These are phyloP conservation scores for Paratilapia polleni DNA, from an alignment of 2,113 vertebrate species.

Conservation along the genomic window DNA sequence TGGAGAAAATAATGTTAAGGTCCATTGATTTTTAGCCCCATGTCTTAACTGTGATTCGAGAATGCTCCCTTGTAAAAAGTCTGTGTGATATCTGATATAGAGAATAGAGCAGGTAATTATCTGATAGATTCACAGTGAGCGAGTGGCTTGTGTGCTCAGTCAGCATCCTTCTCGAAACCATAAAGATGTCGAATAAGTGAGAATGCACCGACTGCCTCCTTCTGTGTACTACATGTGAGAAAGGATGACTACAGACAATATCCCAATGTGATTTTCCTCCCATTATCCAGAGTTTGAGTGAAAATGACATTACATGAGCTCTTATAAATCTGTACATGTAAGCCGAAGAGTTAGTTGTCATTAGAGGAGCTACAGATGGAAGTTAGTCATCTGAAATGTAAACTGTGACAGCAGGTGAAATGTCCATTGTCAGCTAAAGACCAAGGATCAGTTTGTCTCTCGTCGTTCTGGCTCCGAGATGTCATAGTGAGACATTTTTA, in stretches of 20 bases:
- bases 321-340: no score
- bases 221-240: background rate
- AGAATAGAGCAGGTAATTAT: background rate
- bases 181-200: background rate
- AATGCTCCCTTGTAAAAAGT: background rate
- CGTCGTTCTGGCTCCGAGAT: background rate
- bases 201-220: accelerated
- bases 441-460: background rate
- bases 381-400: background rate
- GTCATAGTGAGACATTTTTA: background rate
- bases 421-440: background rate
- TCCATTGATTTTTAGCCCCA: background rate
- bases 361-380: background rate
- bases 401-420: background rate
- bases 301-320: no score
- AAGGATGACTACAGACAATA: no score
- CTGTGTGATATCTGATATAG: background rate
- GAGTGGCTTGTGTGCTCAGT: background rate
- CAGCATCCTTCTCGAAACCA: background rate
- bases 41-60: no score
- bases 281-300: no score
- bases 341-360: background rate
- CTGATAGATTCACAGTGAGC: background rate
- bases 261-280: no score
- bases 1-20: background rate